These are phyloP conservation scores for Sericinus montela DNA, from an alignment of 2,888 invertebrate genomes.

Conservation along the genomic window DNA sequence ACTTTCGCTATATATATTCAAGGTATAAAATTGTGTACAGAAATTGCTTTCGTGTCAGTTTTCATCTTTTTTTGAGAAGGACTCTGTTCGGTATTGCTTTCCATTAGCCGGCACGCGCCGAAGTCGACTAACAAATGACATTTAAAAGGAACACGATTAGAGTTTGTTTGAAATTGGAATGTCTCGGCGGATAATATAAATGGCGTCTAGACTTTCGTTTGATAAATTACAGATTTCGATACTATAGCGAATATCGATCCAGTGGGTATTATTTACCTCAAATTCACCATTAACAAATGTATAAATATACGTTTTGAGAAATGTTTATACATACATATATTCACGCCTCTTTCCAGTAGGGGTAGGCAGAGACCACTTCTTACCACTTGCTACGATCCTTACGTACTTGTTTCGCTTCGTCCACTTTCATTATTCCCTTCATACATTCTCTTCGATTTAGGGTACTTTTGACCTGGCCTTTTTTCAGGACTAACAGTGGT, in stretches of 20 bases:
- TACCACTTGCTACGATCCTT: too few relatives aligned
- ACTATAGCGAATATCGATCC: slow-evolving; percentile 12
- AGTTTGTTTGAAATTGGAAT: slow-evolving; percentile 62
- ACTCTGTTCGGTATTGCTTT: slow-evolving; percentile 60
- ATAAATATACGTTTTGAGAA: too few relatives aligned
- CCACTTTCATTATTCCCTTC: too few relatives aligned
- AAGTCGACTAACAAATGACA: slow-evolving; percentile 69
- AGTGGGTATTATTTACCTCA: neutral
- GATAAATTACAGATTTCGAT: slow-evolving; percentile 40
- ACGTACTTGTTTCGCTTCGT: too few relatives aligned
- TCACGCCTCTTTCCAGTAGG: too few relatives aligned
- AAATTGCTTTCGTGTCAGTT: slow-evolving; percentile 44
- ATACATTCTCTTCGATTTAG: too few relatives aligned
- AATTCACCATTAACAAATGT: neutral
- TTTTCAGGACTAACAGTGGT: too few relatives aligned
- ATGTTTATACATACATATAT: too few relatives aligned
- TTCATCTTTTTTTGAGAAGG: slow-evolving; percentile 50
- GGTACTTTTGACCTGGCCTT: too few relatives aligned
- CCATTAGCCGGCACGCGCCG: slow-evolving; percentile 76
- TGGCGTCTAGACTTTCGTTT: slow-evolving; percentile 64
- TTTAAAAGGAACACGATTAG: slow-evolving; percentile 68
- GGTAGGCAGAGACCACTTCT: too few relatives aligned
- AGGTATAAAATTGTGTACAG: slow-evolving; percentile 24
- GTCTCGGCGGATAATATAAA: slow-evolving; percentile 57
- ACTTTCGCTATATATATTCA: slow-evolving; percentile 24